Percentiles rank a stretch among this genome's conserved stretches.
phyloP scores from a whole-genome alignment of 1,140 invertebrate species.

The Colletes latitarsis region DNA sequence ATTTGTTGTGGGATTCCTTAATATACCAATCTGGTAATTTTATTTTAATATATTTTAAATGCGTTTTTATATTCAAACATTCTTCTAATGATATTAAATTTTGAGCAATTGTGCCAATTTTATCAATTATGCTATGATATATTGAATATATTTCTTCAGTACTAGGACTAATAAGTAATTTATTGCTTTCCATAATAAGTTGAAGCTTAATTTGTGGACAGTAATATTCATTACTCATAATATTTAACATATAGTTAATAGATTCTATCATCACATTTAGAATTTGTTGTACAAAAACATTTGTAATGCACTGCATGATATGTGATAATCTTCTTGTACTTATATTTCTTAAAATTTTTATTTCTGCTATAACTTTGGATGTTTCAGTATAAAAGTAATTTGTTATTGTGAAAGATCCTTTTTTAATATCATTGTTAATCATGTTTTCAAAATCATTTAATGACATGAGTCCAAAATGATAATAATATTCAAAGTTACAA shows the following conservation, averaged over 20 bases:
- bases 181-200: constrained; percentile 67
- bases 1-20: constrained; percentile 65
- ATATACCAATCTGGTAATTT: constrained; percentile 74
- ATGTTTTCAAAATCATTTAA: constrained; percentile 51
- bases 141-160: constrained; percentile 66
- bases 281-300: constrained; percentile 75
- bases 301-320: constrained; percentile 71
- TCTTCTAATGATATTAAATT: constrained; percentile 76
- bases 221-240: constrained; percentile 59
- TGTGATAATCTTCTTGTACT: constrained; percentile 39
- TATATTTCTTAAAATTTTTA: constrained; percentile 53
- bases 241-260: constrained; percentile 72
- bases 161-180: constrained; percentile 69
- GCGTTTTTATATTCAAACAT: constrained; percentile 63
- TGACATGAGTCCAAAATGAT: constrained; percentile 33
- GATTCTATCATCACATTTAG: constrained; percentile 74
- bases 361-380: constrained; percentile 56
- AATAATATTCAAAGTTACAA: constrained; percentile 60
- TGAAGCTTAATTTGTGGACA: constrained; percentile 74
- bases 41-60: constrained; percentile 69
- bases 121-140: constrained; percentile 72
- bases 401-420: constrained; percentile 54
- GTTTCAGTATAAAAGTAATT: constrained; percentile 73
- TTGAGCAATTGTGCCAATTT: constrained; percentile 69
- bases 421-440: constrained; percentile 66